Percentiles rank a stretch among this genome's conserved stretches.
Conservation (phyloP, 2,888 invertebrate species). For the Limnephilus lunatus region DNA sequence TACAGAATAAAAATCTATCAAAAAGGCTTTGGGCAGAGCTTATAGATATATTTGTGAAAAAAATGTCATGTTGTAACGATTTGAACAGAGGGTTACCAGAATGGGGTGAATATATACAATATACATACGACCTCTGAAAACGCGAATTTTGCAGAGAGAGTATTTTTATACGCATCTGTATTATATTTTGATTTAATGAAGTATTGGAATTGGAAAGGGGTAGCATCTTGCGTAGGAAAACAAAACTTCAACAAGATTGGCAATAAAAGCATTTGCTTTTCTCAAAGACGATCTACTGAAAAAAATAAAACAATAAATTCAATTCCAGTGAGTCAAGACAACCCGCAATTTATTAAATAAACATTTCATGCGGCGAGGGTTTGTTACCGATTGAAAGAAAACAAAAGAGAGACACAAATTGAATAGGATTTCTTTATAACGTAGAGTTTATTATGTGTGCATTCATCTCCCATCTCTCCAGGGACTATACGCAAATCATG, state of each 20-base stretch:
- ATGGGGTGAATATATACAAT: not conserved
- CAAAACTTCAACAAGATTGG: slow-evolving; percentile 51
- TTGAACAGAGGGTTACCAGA: not conserved
- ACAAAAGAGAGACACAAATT: not conserved
- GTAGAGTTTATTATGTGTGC: not conserved
- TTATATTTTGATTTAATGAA: not conserved
- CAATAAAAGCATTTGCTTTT: slow-evolving; percentile 60
- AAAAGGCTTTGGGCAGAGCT: not conserved
- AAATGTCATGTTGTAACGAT: not conserved
- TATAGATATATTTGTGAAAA: not conserved
- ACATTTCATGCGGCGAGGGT: slow-evolving; percentile 18
- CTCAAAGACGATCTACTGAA: not conserved
- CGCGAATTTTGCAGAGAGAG: not conserved
- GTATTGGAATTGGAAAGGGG: slow-evolving; percentile 25
- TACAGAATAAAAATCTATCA: not conserved
- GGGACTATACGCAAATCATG: not conserved
- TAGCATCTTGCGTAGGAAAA: slow-evolving; percentile 12
- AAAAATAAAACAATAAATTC: slow-evolving; percentile 55
- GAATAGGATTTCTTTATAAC: not conserved
- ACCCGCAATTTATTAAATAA: slow-evolving; percentile 53
- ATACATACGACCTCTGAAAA: not conserved
- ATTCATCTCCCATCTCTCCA: not conserved
- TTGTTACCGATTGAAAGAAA: slow-evolving; percentile 25
- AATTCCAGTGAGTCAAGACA: slow-evolving; percentile 35
- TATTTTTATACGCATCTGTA: not conserved